These are phyloP conservation scores for Champsocephalus gunnari DNA, from an alignment of 2,797 vertebrate species.

Conservation along the genomic window DNA sequence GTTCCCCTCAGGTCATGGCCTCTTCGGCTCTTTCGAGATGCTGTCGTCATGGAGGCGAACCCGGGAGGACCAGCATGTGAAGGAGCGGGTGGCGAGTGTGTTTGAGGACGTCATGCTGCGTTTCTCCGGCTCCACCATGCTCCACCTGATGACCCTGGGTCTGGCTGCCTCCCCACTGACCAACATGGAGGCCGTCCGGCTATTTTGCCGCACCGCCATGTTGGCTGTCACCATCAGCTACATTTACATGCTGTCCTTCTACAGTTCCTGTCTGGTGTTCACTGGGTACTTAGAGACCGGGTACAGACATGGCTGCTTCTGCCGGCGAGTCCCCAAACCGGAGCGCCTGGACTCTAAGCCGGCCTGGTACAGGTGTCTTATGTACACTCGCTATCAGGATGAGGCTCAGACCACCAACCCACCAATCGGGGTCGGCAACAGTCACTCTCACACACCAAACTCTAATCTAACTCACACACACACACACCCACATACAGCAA, in stretches of 20 bases:
- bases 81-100: slow-evolving; percentile 96
- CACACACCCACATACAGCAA: slow-evolving; percentile 23
- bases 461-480: slow-evolving; percentile 45
- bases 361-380: slow-evolving; percentile 96
- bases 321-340: slow-evolving; percentile 88
- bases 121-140: slow-evolving; percentile 96
- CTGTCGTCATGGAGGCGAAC: slow-evolving; percentile 98
- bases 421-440: slow-evolving; percentile 24
- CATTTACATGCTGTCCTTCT: slow-evolving; percentile 98
- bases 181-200: slow-evolving; percentile 98
- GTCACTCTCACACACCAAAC: slow-evolving; percentile 34
- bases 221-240: slow-evolving; percentile 96
- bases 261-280: slow-evolving; percentile 98
- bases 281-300: slow-evolving; percentile 98
- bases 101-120: slow-evolving; percentile 98
- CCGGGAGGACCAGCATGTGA: slow-evolving; percentile 97
- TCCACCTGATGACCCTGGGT: slow-evolving; percentile 97
- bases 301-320: slow-evolving; percentile 98
- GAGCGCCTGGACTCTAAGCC: slow-evolving; percentile 95
- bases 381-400: slow-evolving; percentile 96
- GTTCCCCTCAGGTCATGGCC: slow-evolving; percentile 90
- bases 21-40: slow-evolving; percentile 99
- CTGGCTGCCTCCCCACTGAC: slow-evolving; percentile 99
- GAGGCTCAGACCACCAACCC: slow-evolving; percentile 74
- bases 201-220: slow-evolving; percentile 97